These are phyloP conservation scores for Petrocephalus microphthalmus DNA, from an alignment of 2,113 vertebrate genomes.

Conservation along the genomic window DNA sequence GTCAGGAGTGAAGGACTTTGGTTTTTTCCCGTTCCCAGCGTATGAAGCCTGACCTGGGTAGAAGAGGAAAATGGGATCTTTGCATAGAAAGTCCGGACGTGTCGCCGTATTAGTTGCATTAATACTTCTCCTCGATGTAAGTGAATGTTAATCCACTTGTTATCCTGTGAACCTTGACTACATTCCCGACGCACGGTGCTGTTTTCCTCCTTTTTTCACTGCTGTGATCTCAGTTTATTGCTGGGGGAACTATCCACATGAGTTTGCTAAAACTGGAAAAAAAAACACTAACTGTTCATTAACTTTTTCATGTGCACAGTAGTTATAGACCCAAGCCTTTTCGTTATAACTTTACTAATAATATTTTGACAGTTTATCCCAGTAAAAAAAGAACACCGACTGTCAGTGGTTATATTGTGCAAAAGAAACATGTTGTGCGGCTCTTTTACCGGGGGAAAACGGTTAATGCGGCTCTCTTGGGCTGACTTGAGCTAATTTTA, in stretches of 20 bases:
- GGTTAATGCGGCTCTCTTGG: constrained; percentile 34
- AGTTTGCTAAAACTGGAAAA: not conserved
- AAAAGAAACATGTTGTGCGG: not conserved
- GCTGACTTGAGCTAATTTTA: constrained; percentile 54
- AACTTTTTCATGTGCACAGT: not conserved
- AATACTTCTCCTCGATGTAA: constrained; percentile 59
- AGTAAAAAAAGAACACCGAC: not conserved
- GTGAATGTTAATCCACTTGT: constrained; percentile 31
- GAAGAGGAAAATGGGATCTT: constrained; percentile 54
- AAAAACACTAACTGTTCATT: not conserved
- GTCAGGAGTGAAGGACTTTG: constrained; percentile 47
- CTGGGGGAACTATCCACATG: not conserved
- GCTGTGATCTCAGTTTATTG: not conserved
- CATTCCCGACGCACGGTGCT: not conserved
- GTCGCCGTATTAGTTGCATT: constrained; percentile 48
- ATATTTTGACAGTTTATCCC: not conserved
- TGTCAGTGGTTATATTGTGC: not conserved
- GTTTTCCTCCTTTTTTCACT: not conserved
- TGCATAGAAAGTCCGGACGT: constrained; percentile 50
- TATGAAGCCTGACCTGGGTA: constrained; percentile 49
- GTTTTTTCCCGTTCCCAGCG: constrained; percentile 40
- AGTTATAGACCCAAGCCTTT: not conserved
- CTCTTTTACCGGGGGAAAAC: constrained; percentile 26
- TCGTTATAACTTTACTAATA: not conserved
- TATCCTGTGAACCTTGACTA: not conserved